Conservation (phyloP, 2,113 vertebrate species). For the Prunella fulvescens region DNA sequence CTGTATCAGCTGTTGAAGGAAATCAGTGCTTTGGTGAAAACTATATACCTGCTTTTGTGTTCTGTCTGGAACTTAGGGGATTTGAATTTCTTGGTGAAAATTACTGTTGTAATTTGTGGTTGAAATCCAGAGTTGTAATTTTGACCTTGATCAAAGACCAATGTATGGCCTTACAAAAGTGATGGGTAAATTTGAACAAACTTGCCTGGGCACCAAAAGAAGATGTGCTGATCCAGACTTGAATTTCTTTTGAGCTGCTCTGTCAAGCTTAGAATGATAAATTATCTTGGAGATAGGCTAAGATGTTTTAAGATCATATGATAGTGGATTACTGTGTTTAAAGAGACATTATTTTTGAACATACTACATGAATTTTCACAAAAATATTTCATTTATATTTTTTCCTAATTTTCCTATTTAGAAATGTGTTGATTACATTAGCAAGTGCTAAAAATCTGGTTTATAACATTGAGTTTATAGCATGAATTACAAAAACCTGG, state of each 20-base stretch:
- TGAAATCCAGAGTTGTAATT: background rate
- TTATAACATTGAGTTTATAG: background rate
- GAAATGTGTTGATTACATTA: background rate
- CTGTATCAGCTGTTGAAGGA: background rate
- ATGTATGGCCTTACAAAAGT: fast-evolving
- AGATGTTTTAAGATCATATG: background rate
- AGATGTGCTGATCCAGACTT: background rate
- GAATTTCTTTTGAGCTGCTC: background rate
- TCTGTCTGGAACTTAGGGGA: background rate
- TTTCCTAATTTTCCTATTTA: background rate
- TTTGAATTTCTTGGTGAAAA: background rate
- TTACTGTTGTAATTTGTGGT: background rate
- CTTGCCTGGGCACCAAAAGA: background rate
- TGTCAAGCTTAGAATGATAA: background rate
- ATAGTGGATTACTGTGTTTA: background rate
- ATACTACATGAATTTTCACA: background rate
- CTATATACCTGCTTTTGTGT: background rate
- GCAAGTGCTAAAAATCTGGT: background rate
- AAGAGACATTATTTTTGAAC: background rate
- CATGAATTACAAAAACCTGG: background rate
- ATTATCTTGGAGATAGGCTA: background rate
- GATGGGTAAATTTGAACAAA: background rate
- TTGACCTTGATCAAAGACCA: background rate
- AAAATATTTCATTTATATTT: background rate
- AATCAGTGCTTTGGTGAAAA: background rate